A percentile compares a stretch with the other conserved stretches of the same genome.
phyloP scores from a whole-genome alignment of 2,113 vertebrate genomes.

The Gobio gobio region DNA sequence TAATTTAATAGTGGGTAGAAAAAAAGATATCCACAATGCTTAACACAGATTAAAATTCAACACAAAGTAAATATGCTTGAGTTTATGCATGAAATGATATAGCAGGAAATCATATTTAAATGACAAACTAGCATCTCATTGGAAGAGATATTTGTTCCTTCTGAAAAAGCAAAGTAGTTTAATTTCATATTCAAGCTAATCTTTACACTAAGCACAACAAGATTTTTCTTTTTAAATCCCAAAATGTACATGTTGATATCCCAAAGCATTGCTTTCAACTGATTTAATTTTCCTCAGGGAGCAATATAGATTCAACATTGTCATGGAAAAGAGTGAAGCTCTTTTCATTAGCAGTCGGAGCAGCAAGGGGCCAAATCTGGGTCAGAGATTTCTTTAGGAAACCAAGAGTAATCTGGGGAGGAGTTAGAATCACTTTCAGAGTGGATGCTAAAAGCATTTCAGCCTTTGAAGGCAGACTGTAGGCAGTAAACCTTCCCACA shows the following conservation, averaged over 20 bases:
- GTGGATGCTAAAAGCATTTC: conserved; percentile 16
- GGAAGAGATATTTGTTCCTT: not conserved
- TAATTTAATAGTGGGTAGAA: not conserved
- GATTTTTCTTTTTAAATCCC: not conserved
- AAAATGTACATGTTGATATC: not conserved
- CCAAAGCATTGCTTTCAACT: not conserved
- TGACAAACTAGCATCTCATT: not conserved
- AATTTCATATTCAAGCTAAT: not conserved
- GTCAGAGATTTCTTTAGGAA: conserved; percentile 26
- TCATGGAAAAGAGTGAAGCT: conserved; percentile 5
- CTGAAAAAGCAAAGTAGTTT: not conserved
- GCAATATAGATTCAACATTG: not conserved
- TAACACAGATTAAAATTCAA: not conserved
- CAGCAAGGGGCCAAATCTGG: conserved; percentile 8
- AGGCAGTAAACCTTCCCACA: conserved; percentile 41
- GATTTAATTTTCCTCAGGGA: not conserved
- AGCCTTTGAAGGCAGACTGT: conserved; percentile 47
- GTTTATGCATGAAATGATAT: not conserved
- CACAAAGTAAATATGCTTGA: not conserved
- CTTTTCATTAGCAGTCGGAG: conserved; percentile 3
- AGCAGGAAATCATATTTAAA: not conserved
- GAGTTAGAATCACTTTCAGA: conserved; percentile 11
- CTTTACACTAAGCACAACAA: not conserved
- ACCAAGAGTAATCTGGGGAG: conserved; percentile 30
- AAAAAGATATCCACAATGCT: not conserved